phyloP scores from a whole-genome alignment of 2,797 vertebrate species.

The Balearica regulorum region DNA sequence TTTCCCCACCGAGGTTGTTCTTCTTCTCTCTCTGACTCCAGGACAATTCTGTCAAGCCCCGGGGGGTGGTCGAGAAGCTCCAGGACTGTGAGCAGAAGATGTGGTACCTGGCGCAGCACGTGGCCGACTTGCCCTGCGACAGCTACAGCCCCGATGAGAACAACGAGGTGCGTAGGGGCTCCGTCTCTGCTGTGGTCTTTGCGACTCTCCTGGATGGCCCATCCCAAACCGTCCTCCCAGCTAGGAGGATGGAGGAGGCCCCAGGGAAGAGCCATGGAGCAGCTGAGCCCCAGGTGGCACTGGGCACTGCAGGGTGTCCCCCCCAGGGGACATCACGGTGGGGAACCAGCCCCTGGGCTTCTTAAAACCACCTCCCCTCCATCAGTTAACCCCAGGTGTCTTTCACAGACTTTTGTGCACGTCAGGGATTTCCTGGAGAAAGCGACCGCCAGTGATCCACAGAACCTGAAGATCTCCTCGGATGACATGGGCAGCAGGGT shows the following conservation, averaged over 20 bases:
- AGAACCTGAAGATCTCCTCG: not conserved
- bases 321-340: not conserved
- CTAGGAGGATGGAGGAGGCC: not conserved
- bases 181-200: not conserved
- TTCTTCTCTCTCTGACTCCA: not conserved
- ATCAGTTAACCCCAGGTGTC: not conserved
- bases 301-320: not conserved
- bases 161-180: rapidly evolving
- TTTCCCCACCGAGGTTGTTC: not conserved
- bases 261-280: not conserved
- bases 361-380: not conserved
- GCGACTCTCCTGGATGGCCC: rapidly evolving
- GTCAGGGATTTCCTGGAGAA: slow-evolving; percentile 10
- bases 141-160: not conserved
- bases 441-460: rapidly evolving
- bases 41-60: rapidly evolving
- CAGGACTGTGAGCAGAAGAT: not conserved
- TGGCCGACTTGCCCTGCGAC: not conserved
- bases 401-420: not conserved
- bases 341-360: not conserved
- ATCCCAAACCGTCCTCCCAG: not conserved
- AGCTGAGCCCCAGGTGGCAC: not conserved
- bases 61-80: not conserved
- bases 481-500: not conserved
- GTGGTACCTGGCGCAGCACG: not conserved